phyloP scores from a whole-genome alignment of 2,797 vertebrate genomes.

The Enteromius argenteus region DNA sequence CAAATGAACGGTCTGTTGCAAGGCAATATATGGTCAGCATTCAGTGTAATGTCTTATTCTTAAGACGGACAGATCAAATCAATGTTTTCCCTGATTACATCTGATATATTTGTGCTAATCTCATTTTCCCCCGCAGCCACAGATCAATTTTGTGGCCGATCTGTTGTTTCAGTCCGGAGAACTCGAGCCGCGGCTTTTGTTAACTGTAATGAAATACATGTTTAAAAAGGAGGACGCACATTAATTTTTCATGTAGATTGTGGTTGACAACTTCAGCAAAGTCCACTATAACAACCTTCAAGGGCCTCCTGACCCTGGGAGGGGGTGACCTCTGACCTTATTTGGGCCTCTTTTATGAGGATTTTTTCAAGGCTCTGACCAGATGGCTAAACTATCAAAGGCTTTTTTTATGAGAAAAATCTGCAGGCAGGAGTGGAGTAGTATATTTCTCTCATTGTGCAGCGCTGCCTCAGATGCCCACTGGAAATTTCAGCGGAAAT shows the following conservation, averaged over 20 bases:
- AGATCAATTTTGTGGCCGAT: conserved; percentile 22
- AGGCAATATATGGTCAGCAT: not conserved
- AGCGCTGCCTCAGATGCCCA: conserved; percentile 62
- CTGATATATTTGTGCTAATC: conserved; percentile 23
- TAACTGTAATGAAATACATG: conserved; percentile 90
- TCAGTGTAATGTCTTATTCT: not conserved
- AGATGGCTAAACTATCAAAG: conserved; percentile 99
- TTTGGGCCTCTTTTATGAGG: conserved; percentile 95
- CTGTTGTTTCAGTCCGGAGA: conserved; percentile 33
- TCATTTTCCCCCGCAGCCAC: not conserved
- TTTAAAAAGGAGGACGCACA: conserved; percentile 86
- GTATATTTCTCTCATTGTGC: conserved; percentile 81
- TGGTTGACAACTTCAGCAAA: conserved; percentile 93
- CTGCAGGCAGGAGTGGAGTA: conserved; percentile 83
- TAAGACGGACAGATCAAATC: conserved; percentile 7
- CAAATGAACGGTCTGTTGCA: not conserved
- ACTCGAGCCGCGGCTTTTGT: conserved; percentile 76
- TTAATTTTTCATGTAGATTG: conserved; percentile 93
- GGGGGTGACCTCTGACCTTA: conserved; percentile 94
- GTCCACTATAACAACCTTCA: conserved; percentile 89
- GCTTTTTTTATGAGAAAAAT: conserved; percentile 96
- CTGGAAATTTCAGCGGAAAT: conserved; percentile 39
- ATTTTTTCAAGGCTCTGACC: conserved; percentile 87
- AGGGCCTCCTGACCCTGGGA: conserved; percentile 92
- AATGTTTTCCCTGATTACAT: conserved; percentile 4